These are phyloP conservation scores for Limenitis camilla DNA, from an alignment of 2,888 invertebrate genomes.

Conservation along the genomic window DNA sequence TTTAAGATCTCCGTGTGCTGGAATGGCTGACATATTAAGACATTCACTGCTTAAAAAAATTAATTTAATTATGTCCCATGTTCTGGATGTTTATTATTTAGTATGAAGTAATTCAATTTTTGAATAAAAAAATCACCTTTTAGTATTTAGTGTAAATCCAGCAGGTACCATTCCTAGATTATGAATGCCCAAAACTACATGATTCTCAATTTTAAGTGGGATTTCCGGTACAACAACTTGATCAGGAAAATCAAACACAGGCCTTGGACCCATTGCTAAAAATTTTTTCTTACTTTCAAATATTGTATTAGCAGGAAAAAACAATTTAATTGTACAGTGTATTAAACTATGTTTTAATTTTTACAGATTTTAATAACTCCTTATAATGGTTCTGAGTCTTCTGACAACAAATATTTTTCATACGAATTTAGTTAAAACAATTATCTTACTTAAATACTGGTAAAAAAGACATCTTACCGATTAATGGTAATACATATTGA, in stretches of 20 bases:
- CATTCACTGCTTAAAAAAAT: no score
- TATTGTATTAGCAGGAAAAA: conserved; percentile 77
- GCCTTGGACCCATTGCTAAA: conserved; percentile 61
- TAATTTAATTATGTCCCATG: no score
- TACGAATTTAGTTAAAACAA: background rate
- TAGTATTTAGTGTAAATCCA: conserved; percentile 48
- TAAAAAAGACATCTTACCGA: conserved; percentile 56
- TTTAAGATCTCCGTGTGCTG: no score
- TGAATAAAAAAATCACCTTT: conserved; percentile 36
- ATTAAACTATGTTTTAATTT: no score
- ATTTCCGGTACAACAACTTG: conserved; percentile 44
- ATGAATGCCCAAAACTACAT: conserved; percentile 35
- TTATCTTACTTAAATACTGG: background rate
- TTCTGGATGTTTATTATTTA: no score
- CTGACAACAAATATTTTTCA: background rate
- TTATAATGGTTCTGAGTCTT: background rate
- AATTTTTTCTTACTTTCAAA: conserved; percentile 5
- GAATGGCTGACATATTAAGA: no score
- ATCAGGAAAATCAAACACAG: conserved; percentile 58
- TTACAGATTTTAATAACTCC: no score
- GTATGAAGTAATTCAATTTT: no score
- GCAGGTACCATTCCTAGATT: conserved; percentile 49
- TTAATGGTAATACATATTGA: conserved; percentile 72
- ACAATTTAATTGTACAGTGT: no score
- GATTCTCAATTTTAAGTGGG: conserved; percentile 53